Base-by-base conservation (phyloP, 2,888 invertebrate genomes). In the Agrotis segetum region DNA sequence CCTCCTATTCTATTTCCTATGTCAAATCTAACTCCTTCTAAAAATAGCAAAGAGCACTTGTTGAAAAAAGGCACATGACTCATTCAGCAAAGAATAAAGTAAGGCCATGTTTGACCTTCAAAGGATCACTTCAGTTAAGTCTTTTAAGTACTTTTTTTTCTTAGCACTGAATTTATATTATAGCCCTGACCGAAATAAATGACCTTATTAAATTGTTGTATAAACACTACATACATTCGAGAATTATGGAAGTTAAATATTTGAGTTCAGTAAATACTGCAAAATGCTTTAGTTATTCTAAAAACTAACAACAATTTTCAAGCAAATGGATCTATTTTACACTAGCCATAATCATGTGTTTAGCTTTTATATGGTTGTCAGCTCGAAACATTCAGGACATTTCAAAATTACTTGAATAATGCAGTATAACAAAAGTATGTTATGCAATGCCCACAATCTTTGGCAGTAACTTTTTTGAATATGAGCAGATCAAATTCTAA, bases 181-280 rank as follows among this genome's bases (percentile, higher is more conserved):
- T 67, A 86, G 74, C 83, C 87, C 70, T 87, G 86, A 84, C 87
- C 82, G 65, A 86, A 84, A 80, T 83, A 77, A 72, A 78, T 83
- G 80, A 79, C 82, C 83, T 86, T 62, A 83, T 79, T 71, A 70
- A 70, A 71, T 49, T 69, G 71, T 56, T 67, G 72, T 75, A 70
- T 68, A 71, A 68, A 83, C 72, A 74, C 34, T 78, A 71, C 21
- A 71, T 69, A 77, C 63, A 60, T 66, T 72, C 46, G 9, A 72
- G 61, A 72, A 79, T 55, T 55, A 58, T 58, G 66, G 66, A 81
- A 77, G 67, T 58, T 58, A 67, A 71, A 67, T 77, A 69, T 80
- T 77, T 74, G 69, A 49, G 19, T 62, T 74, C 17, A 64, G 77
- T 73, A 74, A 83, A 84, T 74, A 81, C 56, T 73, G 59, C 63